A percentile compares a stretch with the other conserved stretches of the same genome.
phyloP scores from a whole-genome alignment of 1,140 invertebrate species.

The Bombus cullumanus region DNA sequence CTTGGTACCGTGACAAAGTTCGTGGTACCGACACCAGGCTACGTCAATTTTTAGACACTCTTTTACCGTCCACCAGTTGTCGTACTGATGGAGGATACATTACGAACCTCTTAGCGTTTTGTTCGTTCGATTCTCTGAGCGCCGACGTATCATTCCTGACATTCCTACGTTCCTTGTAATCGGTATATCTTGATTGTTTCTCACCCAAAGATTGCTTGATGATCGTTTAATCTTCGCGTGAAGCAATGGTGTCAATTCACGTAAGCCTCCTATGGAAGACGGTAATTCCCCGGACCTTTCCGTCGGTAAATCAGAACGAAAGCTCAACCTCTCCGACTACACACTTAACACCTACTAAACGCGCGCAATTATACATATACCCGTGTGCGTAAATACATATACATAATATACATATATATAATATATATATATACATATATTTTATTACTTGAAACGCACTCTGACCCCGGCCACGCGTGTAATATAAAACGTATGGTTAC shows the following conservation, averaged over 20 bases:
- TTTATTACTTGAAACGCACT: slow-evolving; percentile 74
- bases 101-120: background rate
- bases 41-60: background rate
- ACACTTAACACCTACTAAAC: slow-evolving; percentile 36
- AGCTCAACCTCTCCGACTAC: slow-evolving; percentile 68
- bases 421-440: slow-evolving; percentile 71
- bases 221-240: background rate
- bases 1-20: background rate
- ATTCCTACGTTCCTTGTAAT: no score
- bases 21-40: slow-evolving; percentile 20
- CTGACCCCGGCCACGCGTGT: slow-evolving; percentile 73
- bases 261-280: background rate
- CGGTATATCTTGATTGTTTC: background rate
- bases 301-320: slow-evolving; percentile 61
- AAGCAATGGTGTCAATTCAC: background rate
- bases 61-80: background rate
- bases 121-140: background rate
- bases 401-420: slow-evolving; percentile 53
- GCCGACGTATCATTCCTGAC: background rate
- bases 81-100: background rate
- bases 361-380: slow-evolving; percentile 54
- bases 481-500: slow-evolving; percentile 63
- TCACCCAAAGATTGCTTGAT: background rate
- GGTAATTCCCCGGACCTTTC: slow-evolving; percentile 36
- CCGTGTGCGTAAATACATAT: slow-evolving; percentile 52